Conservation (phyloP, 2,797 vertebrate genomes). For the Poecile montanus region DNA sequence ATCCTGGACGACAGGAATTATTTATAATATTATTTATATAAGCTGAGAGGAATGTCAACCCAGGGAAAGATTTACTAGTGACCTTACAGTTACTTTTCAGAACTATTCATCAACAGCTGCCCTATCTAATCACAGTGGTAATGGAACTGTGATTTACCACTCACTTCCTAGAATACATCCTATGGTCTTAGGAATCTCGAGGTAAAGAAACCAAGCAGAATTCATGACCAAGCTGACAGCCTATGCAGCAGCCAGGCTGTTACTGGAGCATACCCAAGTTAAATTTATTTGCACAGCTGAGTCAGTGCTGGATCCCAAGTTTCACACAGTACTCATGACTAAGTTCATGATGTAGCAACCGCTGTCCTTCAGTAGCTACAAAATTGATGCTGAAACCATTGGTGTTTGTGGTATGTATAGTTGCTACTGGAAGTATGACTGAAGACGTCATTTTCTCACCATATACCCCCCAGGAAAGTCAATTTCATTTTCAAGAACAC, state of each 20-base stretch:
- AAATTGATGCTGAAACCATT: background rate
- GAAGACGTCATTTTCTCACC: background rate
- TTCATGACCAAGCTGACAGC: background rate
- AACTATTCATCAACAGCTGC: background rate
- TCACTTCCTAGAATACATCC: background rate
- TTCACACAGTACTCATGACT: background rate
- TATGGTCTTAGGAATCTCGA: background rate
- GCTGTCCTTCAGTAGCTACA: background rate
- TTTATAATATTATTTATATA: background rate
- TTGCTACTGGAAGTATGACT: background rate
- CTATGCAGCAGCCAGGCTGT: background rate
- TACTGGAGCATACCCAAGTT: background rate
- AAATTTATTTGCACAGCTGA: conserved; percentile 1
- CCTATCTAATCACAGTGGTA: background rate
- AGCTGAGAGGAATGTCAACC: background rate
- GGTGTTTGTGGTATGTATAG: background rate
- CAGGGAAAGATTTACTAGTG: background rate
- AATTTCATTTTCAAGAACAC: background rate
- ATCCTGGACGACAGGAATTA: background rate
- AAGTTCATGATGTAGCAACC: background rate
- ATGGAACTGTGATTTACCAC: background rate
- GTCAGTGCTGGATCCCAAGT: background rate
- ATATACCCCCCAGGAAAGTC: background rate
- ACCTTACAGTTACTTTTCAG: background rate
- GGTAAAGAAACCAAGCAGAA: conserved; percentile 1